These are phyloP conservation scores for Paramisgurnus dabryanus DNA, from an alignment of 2,113 vertebrate genomes.

Conservation along the genomic window DNA sequence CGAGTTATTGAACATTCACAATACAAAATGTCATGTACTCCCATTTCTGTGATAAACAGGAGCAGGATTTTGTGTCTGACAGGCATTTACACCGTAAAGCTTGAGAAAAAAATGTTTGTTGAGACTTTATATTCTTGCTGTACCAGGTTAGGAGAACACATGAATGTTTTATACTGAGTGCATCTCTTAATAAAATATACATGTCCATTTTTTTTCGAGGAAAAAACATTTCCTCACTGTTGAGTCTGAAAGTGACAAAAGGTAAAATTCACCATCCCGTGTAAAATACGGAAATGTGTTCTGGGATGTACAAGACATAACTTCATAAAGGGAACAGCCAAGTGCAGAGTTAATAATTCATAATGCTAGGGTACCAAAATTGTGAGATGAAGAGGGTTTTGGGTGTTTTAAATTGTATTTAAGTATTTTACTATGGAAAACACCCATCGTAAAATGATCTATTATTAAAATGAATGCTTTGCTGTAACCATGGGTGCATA, in stretches of 20 bases:
- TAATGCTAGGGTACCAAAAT: conserved; percentile 24
- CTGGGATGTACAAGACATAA: conserved; percentile 18
- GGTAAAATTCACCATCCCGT: conserved; percentile 13
- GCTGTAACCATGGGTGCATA: conserved; percentile 2
- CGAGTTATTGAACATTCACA: neutral
- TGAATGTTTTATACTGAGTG: conserved; percentile 52
- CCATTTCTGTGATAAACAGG: neutral
- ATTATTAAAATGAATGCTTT: conserved; percentile 29
- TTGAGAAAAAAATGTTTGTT: neutral
- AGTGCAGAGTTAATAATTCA: conserved; percentile 51
- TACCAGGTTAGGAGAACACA: conserved; percentile 32
- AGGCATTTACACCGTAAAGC: neutral
- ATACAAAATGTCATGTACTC: neutral
- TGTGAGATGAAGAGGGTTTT: conserved; percentile 20
- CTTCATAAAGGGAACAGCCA: conserved; percentile 39
- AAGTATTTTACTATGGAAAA: conserved; percentile 29
- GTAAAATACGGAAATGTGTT: conserved; percentile 29
- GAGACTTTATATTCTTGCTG: neutral
- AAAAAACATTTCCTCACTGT: neutral
- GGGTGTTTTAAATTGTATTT: conserved; percentile 36
- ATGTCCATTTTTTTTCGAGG: conserved; percentile 35
- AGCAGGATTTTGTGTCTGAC: neutral
- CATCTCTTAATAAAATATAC: conserved; percentile 49
- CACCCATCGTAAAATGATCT: conserved; percentile 21
- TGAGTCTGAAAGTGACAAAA: conserved; percentile 36